Base-by-base conservation (phyloP, 2,888 invertebrate genomes). In the Lasioglossum vierecki region DNA sequence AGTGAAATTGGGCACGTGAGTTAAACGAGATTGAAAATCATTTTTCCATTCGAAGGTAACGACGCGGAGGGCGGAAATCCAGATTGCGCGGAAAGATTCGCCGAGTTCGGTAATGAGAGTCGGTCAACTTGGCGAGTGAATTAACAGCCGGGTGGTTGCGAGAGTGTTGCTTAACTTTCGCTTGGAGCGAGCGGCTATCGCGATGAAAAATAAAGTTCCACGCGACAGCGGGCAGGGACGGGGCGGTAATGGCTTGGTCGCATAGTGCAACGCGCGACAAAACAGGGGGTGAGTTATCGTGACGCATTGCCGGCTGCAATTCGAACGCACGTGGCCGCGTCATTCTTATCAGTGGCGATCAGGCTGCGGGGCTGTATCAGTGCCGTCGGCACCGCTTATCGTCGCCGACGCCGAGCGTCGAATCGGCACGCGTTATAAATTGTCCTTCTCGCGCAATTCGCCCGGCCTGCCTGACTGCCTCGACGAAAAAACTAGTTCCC, bases 241-340 rank as follows among this genome's bases (percentile, higher is more conserved):
- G 9, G 84, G 30, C 30, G 57, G 77, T 80, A 80, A 80, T 75
- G 44, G 57, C 60, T 18, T 18, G 63, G 18, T 35, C 70, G 44
- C 76, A 53, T 63, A 57, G 76, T 46, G 68, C 78, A 66, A 78
- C 68, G 41, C 44, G 68, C 39, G 70, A 39, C 70, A n/a, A 70
- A 41, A 71, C 39, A 35, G 66, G 79, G 76, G 82, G 70, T 83
- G 87, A 86, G 82, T 86, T 90, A 89, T 90, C 86, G 86, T 85
- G 91, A 90, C 88, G 90, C 89, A 88, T 89, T 89, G 88, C 87
- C 89, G 86, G 87, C 76, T 85, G 89, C 89, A 83, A 44, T 13
- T 57, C 81, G 79, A 66, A 66, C 53, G 89, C 90, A 79, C 88
- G 86, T 83, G 84, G 76, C 78, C 79, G 44, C 71, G 57, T 41